phyloP scores from a whole-genome alignment of 2,888 invertebrate species.

The Netelia fuscicornis region DNA sequence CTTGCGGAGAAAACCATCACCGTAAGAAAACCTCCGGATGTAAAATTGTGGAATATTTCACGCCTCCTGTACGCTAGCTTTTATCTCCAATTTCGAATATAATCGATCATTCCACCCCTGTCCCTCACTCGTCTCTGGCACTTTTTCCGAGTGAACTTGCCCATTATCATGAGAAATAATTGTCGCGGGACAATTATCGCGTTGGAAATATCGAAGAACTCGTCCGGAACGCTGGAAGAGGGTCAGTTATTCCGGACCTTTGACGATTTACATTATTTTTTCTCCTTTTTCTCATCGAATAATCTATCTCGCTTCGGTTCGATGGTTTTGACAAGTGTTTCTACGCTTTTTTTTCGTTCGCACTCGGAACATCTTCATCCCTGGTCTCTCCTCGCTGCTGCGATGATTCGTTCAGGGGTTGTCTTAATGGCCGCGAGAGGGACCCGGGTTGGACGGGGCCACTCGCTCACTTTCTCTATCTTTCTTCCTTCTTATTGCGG shows the following conservation, averaged over 20 bases:
- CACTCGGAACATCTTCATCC: constrained; percentile 21
- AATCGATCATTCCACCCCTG: constrained; percentile 57
- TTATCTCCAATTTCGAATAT: constrained; percentile 61
- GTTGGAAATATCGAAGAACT: constrained; percentile 74
- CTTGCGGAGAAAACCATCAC: neutral
- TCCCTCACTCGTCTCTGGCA: constrained; percentile 30
- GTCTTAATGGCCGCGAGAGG: constrained; percentile 79
- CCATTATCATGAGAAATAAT: constrained; percentile 80
- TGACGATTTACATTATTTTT: constrained; percentile 81
- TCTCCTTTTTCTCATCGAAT: constrained; percentile 73
- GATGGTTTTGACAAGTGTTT: constrained; percentile 74
- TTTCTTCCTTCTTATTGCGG: constrained; percentile 81
- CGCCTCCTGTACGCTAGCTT: constrained; percentile 22
- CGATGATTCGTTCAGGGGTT: constrained; percentile 82
- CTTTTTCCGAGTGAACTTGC: constrained; percentile 55
- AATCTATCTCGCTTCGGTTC: constrained; percentile 83
- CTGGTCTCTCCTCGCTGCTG: constrained; percentile 60
- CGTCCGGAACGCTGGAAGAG: constrained; percentile 40
- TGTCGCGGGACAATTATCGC: constrained; percentile 80
- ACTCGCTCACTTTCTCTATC: constrained; percentile 45
- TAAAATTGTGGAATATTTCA: neutral
- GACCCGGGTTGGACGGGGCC: constrained; percentile 79
- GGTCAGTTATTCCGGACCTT: constrained; percentile 70
- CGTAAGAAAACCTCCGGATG: neutral
- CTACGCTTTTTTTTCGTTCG: constrained; percentile 55